phyloP scores from a whole-genome alignment of 2,888 invertebrate species.

The Crepidodera aurea region DNA sequence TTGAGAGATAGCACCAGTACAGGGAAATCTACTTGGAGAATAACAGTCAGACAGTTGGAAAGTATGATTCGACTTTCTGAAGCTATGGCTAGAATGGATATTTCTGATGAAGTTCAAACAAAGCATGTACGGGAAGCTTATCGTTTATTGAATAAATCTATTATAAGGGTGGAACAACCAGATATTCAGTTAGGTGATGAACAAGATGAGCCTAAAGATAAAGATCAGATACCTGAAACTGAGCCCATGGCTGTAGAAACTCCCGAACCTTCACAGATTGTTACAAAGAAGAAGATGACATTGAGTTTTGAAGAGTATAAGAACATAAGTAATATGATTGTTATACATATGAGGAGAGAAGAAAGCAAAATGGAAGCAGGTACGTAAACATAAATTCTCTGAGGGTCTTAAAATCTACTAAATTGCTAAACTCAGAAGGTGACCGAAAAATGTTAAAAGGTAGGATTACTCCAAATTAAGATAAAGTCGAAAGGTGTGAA shows the following conservation, averaged over 20 bases:
- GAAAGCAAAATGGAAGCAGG: constrained; percentile 77
- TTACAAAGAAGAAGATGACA: constrained; percentile 75
- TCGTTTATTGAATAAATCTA: constrained; percentile 90
- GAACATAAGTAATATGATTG: constrained; percentile 87
- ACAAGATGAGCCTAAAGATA: constrained; percentile 64
- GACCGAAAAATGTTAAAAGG: no score
- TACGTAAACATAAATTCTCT: constrained; percentile 47
- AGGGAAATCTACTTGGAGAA: constrained; percentile 85
- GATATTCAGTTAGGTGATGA: constrained; percentile 94
- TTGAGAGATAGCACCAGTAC: constrained; percentile 76
- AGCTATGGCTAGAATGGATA: constrained; percentile 95
- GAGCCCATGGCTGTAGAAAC: constrained; percentile 59
- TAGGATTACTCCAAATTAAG: no score
- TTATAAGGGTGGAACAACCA: constrained; percentile 96
- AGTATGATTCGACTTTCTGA: constrained; percentile 96
- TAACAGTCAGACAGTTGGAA: constrained; percentile 96
- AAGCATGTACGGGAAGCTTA: constrained; percentile 93
- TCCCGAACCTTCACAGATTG: constrained; percentile 43
- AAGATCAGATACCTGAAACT: background rate
- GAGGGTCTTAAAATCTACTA: background rate
- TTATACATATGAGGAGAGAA: constrained; percentile 86
- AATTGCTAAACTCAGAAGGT: no score
- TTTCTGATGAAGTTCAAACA: constrained; percentile 85
- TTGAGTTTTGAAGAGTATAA: constrained; percentile 95
- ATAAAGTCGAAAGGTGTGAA: no score